Base-by-base conservation (phyloP, 2,888 invertebrate species). In the Himalopsyche japonica region DNA sequence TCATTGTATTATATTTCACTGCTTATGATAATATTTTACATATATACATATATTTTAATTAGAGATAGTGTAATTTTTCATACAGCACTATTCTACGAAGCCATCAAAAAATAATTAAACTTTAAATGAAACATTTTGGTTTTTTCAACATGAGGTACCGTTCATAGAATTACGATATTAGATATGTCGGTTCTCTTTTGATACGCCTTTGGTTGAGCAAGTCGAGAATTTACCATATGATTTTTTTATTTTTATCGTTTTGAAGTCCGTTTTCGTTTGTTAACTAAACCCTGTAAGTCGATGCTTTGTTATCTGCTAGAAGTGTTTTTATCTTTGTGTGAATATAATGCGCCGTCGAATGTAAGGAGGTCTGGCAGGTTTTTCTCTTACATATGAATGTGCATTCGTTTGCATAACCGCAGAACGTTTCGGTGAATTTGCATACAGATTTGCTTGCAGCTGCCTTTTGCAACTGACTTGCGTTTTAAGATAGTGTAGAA, bases 241-340 rank as follows among this genome's bases (percentile, higher is more conserved):
- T n/a, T 34, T 77, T n/a, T 77, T 77, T 77, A 37, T 77, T 77
- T 77, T 43, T 77, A 34, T 12, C 34, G 77, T 77, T 77, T 34
- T 37, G 20, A 20, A 34, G 34, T 77, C n/a, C 48, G 27, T 79
- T 79, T 79, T 10, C 32, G 82, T 82, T 77, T 82, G 82, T 24
- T 78, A 48, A 32, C 76, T 76, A 76, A 43, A 30, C 76, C 48
- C 43, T 76, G 79, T 70, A 30, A 82, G 30, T 37, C 77, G 77
- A 57, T 30, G 64, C 82, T 79, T 82, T 82, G 82, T 82, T 82
- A 82, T 82, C 70, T 64, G 37, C 48, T 37, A 43, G 48, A 76
- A 79, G 70, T 47, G 47, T 24, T 64, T 70, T 82, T 79, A 79
- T 78, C 64, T 82, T 32, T 79, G 82, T 43, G 57, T 18, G 64